These are phyloP conservation scores for Amphimallon solstitiale DNA, from an alignment of 2,888 invertebrate genomes.

Conservation along the genomic window DNA sequence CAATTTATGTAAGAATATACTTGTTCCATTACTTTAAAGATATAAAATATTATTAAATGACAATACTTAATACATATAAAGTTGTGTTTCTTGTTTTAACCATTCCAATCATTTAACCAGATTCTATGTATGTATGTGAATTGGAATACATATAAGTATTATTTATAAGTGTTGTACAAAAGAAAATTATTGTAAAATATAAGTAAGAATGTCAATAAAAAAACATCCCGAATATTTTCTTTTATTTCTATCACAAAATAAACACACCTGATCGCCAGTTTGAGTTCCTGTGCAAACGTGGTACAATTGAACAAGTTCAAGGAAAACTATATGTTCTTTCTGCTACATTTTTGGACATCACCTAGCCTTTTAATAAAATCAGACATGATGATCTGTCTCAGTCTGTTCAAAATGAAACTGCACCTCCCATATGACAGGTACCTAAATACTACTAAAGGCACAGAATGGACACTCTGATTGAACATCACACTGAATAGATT, in stretches of 20 bases:
- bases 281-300: no score
- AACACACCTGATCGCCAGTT: background rate
- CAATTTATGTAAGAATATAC: conserved; percentile 29
- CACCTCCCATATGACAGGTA: no score
- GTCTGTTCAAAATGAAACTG: no score
- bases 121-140: conserved; percentile 19
- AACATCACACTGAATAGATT: no score
- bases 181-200: conserved; percentile 25
- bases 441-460: no score
- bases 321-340: no score
- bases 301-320: no score
- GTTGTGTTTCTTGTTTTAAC: conserved; percentile 36
- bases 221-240: background rate
- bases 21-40: conserved; percentile 36
- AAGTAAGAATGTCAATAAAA: background rate
- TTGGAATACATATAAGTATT: conserved; percentile 14
- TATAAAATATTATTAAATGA: conserved; percentile 32
- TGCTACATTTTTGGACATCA: no score
- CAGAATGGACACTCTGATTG: no score
- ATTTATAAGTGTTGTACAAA: conserved; percentile 24
- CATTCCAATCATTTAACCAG: conserved; percentile 16
- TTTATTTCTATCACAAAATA: background rate
- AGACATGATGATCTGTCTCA: no score
- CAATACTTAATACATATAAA: conserved; percentile 36
- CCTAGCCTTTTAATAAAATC: no score